These are phyloP conservation scores for Listronotus oregonensis DNA, from an alignment of 1,140 invertebrate genomes.

Conservation along the genomic window DNA sequence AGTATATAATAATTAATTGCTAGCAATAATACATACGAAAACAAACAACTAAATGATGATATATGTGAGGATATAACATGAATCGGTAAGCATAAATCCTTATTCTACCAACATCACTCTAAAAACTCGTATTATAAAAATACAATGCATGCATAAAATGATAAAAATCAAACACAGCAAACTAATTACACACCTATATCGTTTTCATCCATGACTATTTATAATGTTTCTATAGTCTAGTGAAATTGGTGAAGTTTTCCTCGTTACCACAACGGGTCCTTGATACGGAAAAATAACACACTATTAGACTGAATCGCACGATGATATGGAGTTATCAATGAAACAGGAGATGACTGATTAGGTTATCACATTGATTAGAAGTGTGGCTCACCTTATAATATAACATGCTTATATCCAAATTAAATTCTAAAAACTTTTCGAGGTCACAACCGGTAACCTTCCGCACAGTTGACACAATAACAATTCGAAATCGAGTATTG, in stretches of 20 bases:
- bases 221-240: slow-evolving; percentile 30
- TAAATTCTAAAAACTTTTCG: slow-evolving; percentile 20
- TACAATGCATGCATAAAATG: slow-evolving; percentile 5
- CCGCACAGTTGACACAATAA: slow-evolving; percentile 11
- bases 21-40: too few species aligned
- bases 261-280: slow-evolving; percentile 6
- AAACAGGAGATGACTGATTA: slow-evolving; percentile 5
- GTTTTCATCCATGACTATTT: slow-evolving; percentile 48
- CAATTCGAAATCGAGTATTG: slow-evolving; percentile 2
- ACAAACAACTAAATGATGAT: too few species aligned
- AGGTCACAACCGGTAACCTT: slow-evolving; percentile 17
- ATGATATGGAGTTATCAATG: slow-evolving; percentile 6
- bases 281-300: neutral
- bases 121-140: slow-evolving; percentile 1
- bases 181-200: slow-evolving; percentile 49
- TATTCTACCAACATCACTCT: too few species aligned
- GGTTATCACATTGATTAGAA: slow-evolving; percentile 29
- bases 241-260: slow-evolving; percentile 9
- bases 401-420: slow-evolving; percentile 32
- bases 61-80: too few species aligned
- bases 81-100: too few species aligned
- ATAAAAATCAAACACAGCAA: slow-evolving; percentile 38
- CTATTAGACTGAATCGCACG: slow-evolving; percentile 12
- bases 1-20: too few species aligned
- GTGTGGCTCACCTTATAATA: slow-evolving; percentile 30